Evolutionary conservation across 2,888 invertebrate species (phyloP).

Genomic region (Macroteleia sp.): DNA sequence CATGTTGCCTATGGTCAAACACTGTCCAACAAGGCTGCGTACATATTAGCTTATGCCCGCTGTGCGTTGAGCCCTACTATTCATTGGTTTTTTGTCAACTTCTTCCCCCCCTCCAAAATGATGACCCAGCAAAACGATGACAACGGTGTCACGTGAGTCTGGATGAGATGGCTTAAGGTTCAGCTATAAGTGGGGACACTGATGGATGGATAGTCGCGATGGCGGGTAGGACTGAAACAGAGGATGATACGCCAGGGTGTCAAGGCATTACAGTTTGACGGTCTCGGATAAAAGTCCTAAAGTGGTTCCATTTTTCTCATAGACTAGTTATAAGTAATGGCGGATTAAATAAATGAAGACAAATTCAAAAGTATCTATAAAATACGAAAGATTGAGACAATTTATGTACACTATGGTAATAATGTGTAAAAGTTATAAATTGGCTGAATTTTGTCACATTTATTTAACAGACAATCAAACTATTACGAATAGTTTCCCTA

Average conservation of each 20-base stretch:
- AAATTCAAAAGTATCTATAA: no score
- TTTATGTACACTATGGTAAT: no score
- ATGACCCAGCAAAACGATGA: constrained; percentile 20
- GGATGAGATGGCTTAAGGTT: constrained; percentile 16
- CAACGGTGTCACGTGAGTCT: constrained; percentile 25
- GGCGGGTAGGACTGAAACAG: no score
- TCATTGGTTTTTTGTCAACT: constrained; percentile 66
- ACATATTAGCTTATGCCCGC: constrained; percentile 79
- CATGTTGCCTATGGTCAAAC: constrained; percentile 75
- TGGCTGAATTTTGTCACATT: no score
- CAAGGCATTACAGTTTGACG: no score
- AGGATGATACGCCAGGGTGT: no score
- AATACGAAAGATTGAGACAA: no score
- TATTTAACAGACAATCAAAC: no score
- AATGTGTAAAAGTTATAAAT: no score
- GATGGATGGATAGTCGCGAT: constrained; percentile 35
- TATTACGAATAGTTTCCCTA: no score
- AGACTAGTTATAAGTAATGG: no score
- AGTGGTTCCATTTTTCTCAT: background rate
- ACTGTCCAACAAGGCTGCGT: constrained; percentile 82
- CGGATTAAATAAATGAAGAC: no score
- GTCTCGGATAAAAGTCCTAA: background rate
- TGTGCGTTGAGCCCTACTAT: constrained; percentile 71
- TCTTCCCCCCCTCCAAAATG: constrained; percentile 3
- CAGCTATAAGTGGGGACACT: constrained; percentile 17